Evolutionary conservation across 1,140 invertebrate genomes (phyloP).

Genomic region (Zaprionus lachaisei): DNA sequence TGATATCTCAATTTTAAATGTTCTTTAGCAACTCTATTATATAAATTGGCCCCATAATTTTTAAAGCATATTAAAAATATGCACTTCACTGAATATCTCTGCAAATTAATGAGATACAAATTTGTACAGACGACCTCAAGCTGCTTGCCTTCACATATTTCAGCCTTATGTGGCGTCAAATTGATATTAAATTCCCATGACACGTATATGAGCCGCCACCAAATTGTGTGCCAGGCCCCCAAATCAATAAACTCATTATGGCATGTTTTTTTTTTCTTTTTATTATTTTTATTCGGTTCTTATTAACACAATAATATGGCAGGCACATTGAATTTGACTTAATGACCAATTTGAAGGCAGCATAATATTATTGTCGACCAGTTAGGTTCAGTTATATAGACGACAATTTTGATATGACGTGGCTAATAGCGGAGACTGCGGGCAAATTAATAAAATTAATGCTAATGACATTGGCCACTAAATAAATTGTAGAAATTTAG

Average conservation of each 20-base stretch:
- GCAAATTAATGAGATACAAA: constrained; percentile 17
- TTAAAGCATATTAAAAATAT: neutral
- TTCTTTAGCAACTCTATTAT: neutral
- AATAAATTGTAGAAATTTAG: constrained; percentile 17
- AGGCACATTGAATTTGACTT: constrained; percentile 45
- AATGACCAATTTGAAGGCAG: constrained; percentile 55
- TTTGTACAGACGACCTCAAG: neutral
- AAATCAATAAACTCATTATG: constrained; percentile 67
- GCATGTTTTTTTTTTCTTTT: constrained; percentile 37
- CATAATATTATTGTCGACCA: constrained; percentile 44
- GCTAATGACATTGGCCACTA: constrained; percentile 46
- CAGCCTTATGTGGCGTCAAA: constrained; percentile 58
- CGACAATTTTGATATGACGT: neutral
- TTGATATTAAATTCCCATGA: constrained; percentile 65
- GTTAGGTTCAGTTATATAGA: constrained; percentile 24
- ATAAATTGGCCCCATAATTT: neutral
- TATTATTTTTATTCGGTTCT: neutral
- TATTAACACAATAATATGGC: constrained; percentile 37
- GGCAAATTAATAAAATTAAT: constrained; percentile 52
- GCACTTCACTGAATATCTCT: neutral
- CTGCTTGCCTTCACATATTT: constrained; percentile 28
- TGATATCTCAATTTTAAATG: neutral
- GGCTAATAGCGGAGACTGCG: constrained; percentile 5
- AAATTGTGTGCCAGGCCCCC: constrained; percentile 35
- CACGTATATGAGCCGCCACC: constrained; percentile 42